These are phyloP conservation scores for Furnarius figulus DNA, from an alignment of 2,113 vertebrate species.

Conservation along the genomic window DNA sequence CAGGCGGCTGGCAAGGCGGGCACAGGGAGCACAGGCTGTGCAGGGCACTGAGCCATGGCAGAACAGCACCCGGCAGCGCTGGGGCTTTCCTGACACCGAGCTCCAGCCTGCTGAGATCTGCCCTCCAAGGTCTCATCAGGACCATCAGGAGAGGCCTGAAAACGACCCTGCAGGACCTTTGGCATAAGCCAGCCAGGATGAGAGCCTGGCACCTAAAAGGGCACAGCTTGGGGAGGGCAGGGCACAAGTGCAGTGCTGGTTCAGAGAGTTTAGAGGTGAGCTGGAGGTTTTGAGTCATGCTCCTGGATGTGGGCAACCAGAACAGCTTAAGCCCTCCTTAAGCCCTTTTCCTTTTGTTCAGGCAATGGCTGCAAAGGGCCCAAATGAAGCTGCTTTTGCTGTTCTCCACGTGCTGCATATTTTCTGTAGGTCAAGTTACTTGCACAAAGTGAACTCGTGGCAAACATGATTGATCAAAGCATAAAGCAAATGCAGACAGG, in stretches of 20 bases:
- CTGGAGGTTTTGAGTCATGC: not conserved
- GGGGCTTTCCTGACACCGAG: not conserved
- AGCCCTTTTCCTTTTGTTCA: not conserved
- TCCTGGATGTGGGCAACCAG: not conserved
- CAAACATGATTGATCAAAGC: accelerated
- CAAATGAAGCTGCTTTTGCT: not conserved
- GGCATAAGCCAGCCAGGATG: not conserved
- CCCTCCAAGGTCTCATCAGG: not conserved
- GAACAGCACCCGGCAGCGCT: accelerated
- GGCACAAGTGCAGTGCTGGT: not conserved
- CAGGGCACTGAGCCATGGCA: not conserved
- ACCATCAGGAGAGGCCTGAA: not conserved
- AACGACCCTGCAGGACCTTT: not conserved
- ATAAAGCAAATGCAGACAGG: not conserved
- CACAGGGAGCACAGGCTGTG: not conserved
- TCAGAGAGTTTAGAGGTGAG: not conserved
- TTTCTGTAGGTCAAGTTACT: not conserved
- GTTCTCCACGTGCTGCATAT: not conserved
- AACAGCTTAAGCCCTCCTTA: not conserved
- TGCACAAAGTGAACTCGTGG: not conserved
- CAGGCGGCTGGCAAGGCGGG: accelerated
- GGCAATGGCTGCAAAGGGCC: accelerated
- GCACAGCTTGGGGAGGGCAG: not conserved
- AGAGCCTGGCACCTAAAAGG: not conserved
- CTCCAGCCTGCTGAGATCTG: not conserved